Conservation (phyloP, 2,113 vertebrate species). For the Sebastes fasciatus region DNA sequence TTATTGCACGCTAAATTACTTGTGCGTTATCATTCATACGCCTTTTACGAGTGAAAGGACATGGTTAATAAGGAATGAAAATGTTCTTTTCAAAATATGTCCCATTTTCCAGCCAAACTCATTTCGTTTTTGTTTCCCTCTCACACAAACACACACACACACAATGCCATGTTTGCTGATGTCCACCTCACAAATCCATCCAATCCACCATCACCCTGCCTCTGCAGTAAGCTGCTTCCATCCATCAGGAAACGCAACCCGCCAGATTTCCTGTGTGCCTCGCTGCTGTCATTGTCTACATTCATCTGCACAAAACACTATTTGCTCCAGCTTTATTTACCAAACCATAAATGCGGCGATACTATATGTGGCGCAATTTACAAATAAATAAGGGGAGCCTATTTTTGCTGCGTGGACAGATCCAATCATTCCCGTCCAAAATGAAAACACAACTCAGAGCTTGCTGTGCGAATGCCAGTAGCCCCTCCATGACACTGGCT, state of each 20-base stretch:
- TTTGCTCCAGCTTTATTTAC: conserved; percentile 52
- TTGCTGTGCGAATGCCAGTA: conserved; percentile 29
- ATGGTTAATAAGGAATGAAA: neutral
- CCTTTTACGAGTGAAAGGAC: no score
- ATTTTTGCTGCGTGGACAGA: conserved; percentile 37
- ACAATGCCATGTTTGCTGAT: neutral
- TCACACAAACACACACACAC: conserved; percentile 6
- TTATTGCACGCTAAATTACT: no score
- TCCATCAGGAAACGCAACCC: conserved; percentile 34
- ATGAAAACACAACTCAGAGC: conserved; percentile 30
- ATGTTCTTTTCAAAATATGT: conserved; percentile 14
- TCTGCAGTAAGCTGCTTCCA: conserved; percentile 51
- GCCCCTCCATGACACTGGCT: conserved; percentile 17
- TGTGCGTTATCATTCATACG: no score
- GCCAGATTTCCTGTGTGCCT: conserved; percentile 20
- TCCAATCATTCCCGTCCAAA: conserved; percentile 42
- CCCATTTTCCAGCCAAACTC: conserved; percentile 20
- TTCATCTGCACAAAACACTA: conserved; percentile 52
- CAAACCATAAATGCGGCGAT: conserved; percentile 30
- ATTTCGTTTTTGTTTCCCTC: conserved; percentile 18
- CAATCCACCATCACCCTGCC: conserved; percentile 32
- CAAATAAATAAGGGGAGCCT: conserved; percentile 50
- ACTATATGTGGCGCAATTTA: conserved; percentile 36
- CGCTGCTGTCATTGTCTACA: conserved; percentile 47
- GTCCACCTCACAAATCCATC: conserved; percentile 30